Conservation (phyloP, 2,888 invertebrate genomes). For the Calephelis perditalis region DNA sequence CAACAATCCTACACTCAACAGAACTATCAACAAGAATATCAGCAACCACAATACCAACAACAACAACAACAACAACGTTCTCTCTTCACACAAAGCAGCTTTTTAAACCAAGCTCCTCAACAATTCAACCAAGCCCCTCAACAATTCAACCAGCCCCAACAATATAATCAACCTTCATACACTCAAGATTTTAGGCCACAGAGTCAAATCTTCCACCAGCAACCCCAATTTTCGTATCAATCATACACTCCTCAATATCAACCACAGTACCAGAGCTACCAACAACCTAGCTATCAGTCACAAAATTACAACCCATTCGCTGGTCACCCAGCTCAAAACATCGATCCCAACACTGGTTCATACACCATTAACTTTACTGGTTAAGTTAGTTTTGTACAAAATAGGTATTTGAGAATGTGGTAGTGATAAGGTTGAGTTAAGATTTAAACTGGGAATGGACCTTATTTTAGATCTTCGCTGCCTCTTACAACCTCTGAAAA, state of each 20-base stretch:
- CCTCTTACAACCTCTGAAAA: too few relatives aligned
- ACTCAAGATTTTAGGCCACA: slow-evolving; percentile 52
- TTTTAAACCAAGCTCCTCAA: slow-evolving; percentile 32
- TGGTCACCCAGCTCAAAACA: slow-evolving; percentile 85
- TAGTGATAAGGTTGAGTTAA: slow-evolving; percentile 15
- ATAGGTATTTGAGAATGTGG: slow-evolving; percentile 12
- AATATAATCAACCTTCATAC: slow-evolving; percentile 52
- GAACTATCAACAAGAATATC: slow-evolving; percentile 32
- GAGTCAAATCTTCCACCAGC: slow-evolving; percentile 63
- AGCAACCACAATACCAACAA: slow-evolving; percentile 35
- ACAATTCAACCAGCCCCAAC: slow-evolving; percentile 46
- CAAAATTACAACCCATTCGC: slow-evolving; percentile 66
- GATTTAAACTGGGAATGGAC: neutral
- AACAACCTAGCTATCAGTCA: slow-evolving; percentile 47
- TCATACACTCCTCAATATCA: slow-evolving; percentile 53
- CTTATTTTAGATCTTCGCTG: neutral
- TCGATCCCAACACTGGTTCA: slow-evolving; percentile 85
- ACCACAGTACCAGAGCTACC: slow-evolving; percentile 43
- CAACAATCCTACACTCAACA: slow-evolving; percentile 37
- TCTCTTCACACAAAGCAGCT: slow-evolving; percentile 38
- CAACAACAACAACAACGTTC: slow-evolving; percentile 38
- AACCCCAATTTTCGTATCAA: slow-evolving; percentile 63
- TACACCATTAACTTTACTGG: slow-evolving; percentile 87
- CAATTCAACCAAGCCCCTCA: slow-evolving; percentile 24
- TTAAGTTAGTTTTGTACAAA: slow-evolving; percentile 39